Base-by-base conservation (phyloP, 2,888 invertebrate genomes). In the Lasioglossum vierecki region DNA sequence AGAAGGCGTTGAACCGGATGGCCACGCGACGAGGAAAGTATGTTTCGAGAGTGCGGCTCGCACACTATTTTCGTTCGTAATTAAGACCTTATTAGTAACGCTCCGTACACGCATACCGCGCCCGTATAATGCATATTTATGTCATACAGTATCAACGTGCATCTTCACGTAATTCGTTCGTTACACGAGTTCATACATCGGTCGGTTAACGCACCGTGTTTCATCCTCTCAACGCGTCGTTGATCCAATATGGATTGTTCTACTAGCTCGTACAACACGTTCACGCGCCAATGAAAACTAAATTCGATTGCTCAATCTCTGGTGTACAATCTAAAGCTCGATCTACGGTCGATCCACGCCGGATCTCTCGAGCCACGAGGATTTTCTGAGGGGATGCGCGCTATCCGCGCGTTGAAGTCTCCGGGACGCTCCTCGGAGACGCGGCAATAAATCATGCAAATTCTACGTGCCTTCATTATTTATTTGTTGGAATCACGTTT, bases 51-150 rank as follows among this genome's bases (percentile, higher is more conserved):
- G 84, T 88, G 82, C 78, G 76, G 83, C 84, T 71, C 60, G 82
- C 66, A 63, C 75, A 82, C 82, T 87, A 86, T 88, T 89, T 90
- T 87, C 83, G 49, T 88, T 88, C 83, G 76, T 90, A 90, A 90
- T 91, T 88, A 90, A 87, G 85, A 70, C 80, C 84, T 87, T 86
- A 91, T 91, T 91, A 91, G 91, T 91, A 84, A 91, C 91, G 91
- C 91, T 90, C 75, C 76, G 84, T 89, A 88, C 88, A 84, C 86
- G 78, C 86, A 73, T 70, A 44, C 44, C 63, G 71, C 76, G 35
- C 35, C 8, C 66, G 35, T 35, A 76, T 81, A 76, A 90, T 91
- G 89, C 91, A 91, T 91, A 91, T 91, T 91, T 91, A 91, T 91
- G 88, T 88, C 90, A 85, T 87, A 87, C 81, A 86, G 57, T 79